These are phyloP conservation scores for Jacana jacana DNA, from an alignment of 2,113 vertebrate genomes.

Conservation along the genomic window DNA sequence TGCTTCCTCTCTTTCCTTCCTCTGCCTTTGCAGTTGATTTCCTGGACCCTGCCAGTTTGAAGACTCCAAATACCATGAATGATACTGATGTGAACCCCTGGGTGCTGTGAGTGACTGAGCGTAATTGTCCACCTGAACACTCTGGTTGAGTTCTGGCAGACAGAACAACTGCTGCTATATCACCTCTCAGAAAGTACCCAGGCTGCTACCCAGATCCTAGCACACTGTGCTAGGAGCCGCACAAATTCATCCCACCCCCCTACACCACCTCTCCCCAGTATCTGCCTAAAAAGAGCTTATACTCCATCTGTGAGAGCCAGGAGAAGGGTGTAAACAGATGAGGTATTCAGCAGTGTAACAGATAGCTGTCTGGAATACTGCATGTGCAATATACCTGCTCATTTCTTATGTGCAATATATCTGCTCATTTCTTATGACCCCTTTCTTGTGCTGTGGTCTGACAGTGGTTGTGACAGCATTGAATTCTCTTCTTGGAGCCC, in stretches of 20 bases:
- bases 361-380: not conserved
- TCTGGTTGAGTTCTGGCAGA: not conserved
- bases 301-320: not conserved
- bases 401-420: not conserved
- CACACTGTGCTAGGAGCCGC: not conserved
- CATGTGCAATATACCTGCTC: not conserved
- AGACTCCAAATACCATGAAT: not conserved
- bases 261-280: rapidly evolving
- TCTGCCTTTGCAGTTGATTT: not conserved
- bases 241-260: not conserved
- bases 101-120: not conserved
- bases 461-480: not conserved
- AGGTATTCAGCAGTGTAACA: not conserved
- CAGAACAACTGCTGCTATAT: not conserved
- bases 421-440: not conserved
- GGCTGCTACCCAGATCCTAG: not conserved
- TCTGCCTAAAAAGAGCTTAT: not conserved
- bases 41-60: not conserved
- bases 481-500: not conserved
- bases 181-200: not conserved
- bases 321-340: not conserved
- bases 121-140: not conserved
- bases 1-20: not conserved
- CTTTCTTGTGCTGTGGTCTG: not conserved
- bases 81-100: not conserved